Percentiles rank a stretch among this genome's conserved stretches.
phyloP scores from a whole-genome alignment of 2,797 vertebrate species.

The Enteromius viviparus region DNA sequence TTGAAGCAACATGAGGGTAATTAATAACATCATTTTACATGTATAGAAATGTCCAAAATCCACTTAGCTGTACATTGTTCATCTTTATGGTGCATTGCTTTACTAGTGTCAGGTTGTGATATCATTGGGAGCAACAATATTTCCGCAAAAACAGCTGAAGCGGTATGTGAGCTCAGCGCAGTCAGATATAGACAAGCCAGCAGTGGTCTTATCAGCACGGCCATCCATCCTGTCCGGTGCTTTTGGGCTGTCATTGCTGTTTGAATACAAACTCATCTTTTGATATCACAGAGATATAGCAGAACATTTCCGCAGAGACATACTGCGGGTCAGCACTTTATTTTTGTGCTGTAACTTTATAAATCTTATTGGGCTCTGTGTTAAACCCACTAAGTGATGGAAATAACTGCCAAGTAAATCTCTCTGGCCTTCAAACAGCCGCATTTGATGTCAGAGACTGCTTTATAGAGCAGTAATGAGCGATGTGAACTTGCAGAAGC shows the following conservation, averaged over 20 bases:
- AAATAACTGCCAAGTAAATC: slow-evolving; percentile 46
- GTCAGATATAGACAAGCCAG: slow-evolving; percentile 26
- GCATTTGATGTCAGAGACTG: slow-evolving; percentile 33
- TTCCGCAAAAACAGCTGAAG: slow-evolving; percentile 37
- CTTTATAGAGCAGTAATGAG: slow-evolving; percentile 46
- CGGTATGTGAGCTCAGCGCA: slow-evolving; percentile 21
- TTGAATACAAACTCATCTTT: slow-evolving; percentile 46
- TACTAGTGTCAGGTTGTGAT: slow-evolving; percentile 5
- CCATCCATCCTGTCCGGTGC: slow-evolving; percentile 51
- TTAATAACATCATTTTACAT: not conserved
- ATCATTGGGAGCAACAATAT: slow-evolving; percentile 46
- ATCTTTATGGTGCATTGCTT: slow-evolving; percentile 22
- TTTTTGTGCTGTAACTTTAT: slow-evolving; percentile 42
- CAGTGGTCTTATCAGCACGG: slow-evolving; percentile 40
- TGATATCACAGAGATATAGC: slow-evolving; percentile 39
- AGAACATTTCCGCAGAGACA: slow-evolving; percentile 22
- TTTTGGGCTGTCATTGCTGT: slow-evolving; percentile 45
- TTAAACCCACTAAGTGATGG: slow-evolving; percentile 33
- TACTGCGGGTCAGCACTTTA: slow-evolving; percentile 41
- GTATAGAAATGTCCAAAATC: not conserved
- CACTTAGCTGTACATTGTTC: slow-evolving; percentile 22
- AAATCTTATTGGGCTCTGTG: slow-evolving; percentile 29
- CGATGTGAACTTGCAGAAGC: slow-evolving; percentile 1
- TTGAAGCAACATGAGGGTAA: not conserved
- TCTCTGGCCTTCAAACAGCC: slow-evolving; percentile 34